Base-by-base conservation (phyloP, 2,113 vertebrate species). In the Paralichthys olivaceus region DNA sequence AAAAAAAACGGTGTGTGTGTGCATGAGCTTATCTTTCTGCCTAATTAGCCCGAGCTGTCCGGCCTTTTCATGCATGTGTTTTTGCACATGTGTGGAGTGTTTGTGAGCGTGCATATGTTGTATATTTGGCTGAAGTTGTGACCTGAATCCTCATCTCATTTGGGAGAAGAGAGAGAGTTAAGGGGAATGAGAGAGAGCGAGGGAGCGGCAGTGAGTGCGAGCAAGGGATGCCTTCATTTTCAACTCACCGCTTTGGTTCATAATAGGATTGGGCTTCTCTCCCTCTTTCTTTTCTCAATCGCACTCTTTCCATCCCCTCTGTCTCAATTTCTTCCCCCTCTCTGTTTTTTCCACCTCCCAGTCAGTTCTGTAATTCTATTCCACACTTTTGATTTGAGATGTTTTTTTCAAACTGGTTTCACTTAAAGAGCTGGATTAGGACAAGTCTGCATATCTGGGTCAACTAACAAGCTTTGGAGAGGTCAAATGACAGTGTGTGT, bases 241-340 rank as follows among this genome's bases (percentile, higher is more conserved):
- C 80, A 83, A 84, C 88, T 91, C 89, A 83, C 78, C 26, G 72
- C 89, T 90, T 91, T 91, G 75, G 66, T 84, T 83, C 69, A 62
- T 92, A 93, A 92, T 88, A 91, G 89, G 88, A 91, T 93, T 90
- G 80, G 51, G 55, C 85, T 81, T 66, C 58, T 80, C 87, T 79
- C 34, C 73, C 57, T 51, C 45, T 57, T 67, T 63, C 37, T 67
- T 40, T 72, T 60, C 67, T 75, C 76, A 59, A 55, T 88, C 83
- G 77, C 74, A 69, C 69, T 85, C 65, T 85, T 73, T 73, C 61
- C 61, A 61, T 76, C 68, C 75, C 40, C 57, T 57, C 54, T 70
- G 51, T 74, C 22, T 72, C 57, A 26, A 77, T 64, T 68, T 71
- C 77, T 15, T 5, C 43, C 68, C 75, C 40, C 57, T 54, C 54